Conservation (phyloP, 2,888 invertebrate genomes). For the Lomographa bimaculata region DNA sequence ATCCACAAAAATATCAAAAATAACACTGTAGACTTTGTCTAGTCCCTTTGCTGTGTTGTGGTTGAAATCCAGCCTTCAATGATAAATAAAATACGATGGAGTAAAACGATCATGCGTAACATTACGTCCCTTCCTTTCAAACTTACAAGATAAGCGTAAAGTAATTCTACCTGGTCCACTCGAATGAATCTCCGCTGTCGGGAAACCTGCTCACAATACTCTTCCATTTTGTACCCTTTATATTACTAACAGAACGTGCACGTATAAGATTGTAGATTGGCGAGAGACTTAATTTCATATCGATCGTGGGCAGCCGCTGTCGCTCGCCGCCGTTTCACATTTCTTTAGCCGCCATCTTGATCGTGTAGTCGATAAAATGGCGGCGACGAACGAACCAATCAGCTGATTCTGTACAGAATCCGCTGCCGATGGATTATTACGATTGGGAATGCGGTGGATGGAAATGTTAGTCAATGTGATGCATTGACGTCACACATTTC, state of each 20-base stretch:
- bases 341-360: constrained; percentile 56
- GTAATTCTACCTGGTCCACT: constrained; percentile 29
- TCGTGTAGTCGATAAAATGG: constrained; percentile 48
- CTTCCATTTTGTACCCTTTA: constrained; percentile 50
- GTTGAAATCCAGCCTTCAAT: too few species aligned
- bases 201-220: constrained; percentile 56
- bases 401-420: constrained; percentile 65
- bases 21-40: too few species aligned
- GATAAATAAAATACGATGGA: too few species aligned
- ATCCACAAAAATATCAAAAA: too few species aligned
- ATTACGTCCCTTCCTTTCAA: not conserved
- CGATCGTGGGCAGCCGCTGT: constrained; percentile 42
- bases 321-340: constrained; percentile 55
- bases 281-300: constrained; percentile 56
- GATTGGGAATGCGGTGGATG: constrained; percentile 53
- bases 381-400: constrained; percentile 73
- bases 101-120: too few species aligned
- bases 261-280: constrained; percentile 38
- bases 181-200: constrained; percentile 46
- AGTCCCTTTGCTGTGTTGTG: too few species aligned
- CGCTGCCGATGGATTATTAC: constrained; percentile 59
- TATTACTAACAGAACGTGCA: constrained; percentile 30
- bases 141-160: constrained; percentile 8
- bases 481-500: constrained; percentile 70
- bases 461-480: constrained; percentile 69